phyloP scores from a whole-genome alignment of 2,113 vertebrate genomes.

The Sander vitreus region DNA sequence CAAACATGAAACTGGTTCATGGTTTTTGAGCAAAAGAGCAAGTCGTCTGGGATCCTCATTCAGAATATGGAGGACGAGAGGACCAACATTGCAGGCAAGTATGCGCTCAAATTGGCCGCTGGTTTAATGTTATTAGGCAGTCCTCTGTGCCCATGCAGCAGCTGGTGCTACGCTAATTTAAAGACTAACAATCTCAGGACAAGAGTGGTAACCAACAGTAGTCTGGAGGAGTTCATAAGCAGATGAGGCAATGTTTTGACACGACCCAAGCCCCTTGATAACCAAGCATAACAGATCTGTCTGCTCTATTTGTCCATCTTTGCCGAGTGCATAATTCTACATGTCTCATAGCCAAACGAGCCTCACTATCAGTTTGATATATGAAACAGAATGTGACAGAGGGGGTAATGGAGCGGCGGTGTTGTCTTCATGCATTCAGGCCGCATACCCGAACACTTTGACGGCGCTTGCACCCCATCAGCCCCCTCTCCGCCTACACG shows the following conservation, averaged over 20 bases:
- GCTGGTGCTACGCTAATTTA: background rate
- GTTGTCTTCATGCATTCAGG: conserved; percentile 69
- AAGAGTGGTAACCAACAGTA: conserved; percentile 31
- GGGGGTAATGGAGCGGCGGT: conserved; percentile 69
- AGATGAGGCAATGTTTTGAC: conserved; percentile 74
- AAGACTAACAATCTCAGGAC: conserved; percentile 33
- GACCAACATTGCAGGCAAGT: background rate
- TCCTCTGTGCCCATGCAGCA: background rate
- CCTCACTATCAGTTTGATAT: conserved; percentile 61
- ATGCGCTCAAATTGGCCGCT: background rate
- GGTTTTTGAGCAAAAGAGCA: conserved; percentile 8
- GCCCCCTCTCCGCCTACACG: conserved; percentile 21
- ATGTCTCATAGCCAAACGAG: conserved; percentile 71
- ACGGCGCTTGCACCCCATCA: conserved; percentile 36
- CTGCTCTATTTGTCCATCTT: conserved; percentile 78
- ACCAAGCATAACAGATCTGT: conserved; percentile 76
- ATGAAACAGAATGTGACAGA: conserved; percentile 73
- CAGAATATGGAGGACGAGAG: conserved; percentile 6
- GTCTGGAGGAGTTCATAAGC: conserved; percentile 46
- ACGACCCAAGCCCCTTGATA: conserved; percentile 63
- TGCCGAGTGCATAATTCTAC: conserved; percentile 74
- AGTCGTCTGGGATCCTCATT: conserved; percentile 7
- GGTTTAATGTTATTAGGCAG: background rate
- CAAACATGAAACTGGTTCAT: conserved; percentile 9
- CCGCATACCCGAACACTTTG: conserved; percentile 46